phyloP scores from a whole-genome alignment of 2,113 vertebrate genomes.

The Loxodonta africana region DNA sequence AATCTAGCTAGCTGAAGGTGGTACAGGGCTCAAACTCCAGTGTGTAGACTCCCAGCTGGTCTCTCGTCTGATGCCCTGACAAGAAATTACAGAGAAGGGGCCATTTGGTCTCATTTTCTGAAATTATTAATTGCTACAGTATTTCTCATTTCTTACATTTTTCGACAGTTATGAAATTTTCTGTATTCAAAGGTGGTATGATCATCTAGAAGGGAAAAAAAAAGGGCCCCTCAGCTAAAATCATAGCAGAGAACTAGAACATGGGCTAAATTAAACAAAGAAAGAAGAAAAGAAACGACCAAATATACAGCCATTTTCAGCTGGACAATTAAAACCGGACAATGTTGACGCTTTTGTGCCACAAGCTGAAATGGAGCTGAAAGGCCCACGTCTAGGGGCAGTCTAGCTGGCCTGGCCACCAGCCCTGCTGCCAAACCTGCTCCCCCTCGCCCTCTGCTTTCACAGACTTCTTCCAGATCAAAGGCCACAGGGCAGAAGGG shows the following conservation, averaged over 20 bases:
- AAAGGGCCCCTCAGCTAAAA: not conserved
- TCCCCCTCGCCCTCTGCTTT: not conserved
- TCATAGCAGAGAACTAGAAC: constrained; percentile 12
- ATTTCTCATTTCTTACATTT: constrained; percentile 1
- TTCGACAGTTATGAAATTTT: constrained; percentile 10
- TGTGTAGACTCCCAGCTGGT: not conserved
- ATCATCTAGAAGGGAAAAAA: not conserved
- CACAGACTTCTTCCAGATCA: constrained; percentile 20
- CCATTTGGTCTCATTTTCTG: constrained; percentile 6
- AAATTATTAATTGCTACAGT: not conserved
- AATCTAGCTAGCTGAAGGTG: not conserved
- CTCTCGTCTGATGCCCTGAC: not conserved
- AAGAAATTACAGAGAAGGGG: not conserved
- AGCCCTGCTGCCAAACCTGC: not conserved
- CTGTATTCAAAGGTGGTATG: not conserved
- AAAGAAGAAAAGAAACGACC: not conserved
- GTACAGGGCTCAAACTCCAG: not conserved
- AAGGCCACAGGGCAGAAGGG: not conserved
- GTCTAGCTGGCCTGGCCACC: not conserved
- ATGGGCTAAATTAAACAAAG: not conserved
- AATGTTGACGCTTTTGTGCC: not conserved
- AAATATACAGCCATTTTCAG: not conserved
- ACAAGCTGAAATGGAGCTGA: not conserved
- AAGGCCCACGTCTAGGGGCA: not conserved
- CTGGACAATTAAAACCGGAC: not conserved